These are phyloP conservation scores for Proteles cristata DNA, from an alignment of 2,113 vertebrate genomes.

Conservation along the genomic window DNA sequence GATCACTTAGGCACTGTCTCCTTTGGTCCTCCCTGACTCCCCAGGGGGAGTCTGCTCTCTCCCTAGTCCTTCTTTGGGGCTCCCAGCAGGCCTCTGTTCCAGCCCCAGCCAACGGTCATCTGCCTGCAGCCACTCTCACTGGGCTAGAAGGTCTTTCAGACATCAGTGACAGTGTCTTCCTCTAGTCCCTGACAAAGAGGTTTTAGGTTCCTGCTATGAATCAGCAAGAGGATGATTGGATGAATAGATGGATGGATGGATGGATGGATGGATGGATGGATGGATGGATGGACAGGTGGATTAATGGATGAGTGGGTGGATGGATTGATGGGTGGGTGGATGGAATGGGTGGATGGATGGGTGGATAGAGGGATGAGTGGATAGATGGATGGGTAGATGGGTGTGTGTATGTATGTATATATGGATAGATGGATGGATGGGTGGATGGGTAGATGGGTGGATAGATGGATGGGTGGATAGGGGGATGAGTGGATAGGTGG, in stretches of 20 bases:
- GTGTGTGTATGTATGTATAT: neutral
- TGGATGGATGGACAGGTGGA: neutral
- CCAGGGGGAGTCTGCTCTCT: neutral
- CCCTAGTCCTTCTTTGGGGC: neutral
- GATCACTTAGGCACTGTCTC: neutral
- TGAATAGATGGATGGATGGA: neutral
- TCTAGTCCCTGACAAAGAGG: neutral
- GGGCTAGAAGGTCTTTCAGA: neutral
- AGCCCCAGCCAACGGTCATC: neutral
- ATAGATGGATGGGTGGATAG: accelerated
- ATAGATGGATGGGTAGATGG: too few species aligned
- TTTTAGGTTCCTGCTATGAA: neutral
- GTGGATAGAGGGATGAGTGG: neutral
- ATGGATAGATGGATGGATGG: neutral
- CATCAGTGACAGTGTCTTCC: neutral
- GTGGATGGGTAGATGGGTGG: neutral
- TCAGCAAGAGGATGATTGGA: neutral
- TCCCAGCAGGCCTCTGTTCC: neutral
- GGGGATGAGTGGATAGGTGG: neutral
- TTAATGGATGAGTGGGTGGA: neutral
- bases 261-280: too few species aligned
- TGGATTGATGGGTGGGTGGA: too few species aligned
- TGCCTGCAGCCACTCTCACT: too few species aligned
- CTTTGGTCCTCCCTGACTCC: too few species aligned
- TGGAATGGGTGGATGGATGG: accelerated